Base-by-base conservation (phyloP, 37 sponge, comb jelly and placozoan species). In the Geodia barretti region DNA sequence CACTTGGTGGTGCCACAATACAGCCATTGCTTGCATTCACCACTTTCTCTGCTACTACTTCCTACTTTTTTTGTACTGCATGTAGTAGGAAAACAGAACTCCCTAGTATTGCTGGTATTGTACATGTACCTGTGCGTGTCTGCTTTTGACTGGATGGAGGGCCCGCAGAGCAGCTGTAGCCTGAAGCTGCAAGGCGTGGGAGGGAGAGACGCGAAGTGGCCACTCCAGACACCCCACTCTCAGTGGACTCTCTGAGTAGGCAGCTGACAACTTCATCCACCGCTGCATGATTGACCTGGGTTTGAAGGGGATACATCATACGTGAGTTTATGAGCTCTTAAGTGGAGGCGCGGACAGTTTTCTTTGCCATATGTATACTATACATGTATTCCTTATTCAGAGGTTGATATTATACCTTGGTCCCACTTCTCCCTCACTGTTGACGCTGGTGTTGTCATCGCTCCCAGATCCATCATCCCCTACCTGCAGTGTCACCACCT, bases 201-300 rank as follows among this genome's bases (percentile, higher is more conserved):
- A 29, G 2, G 93, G 87, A 41, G 93, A 89, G 61, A 92, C 61
- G 8, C 78, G 42, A 29, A 92, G 83, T 0, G 96, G 96, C 96
- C 96, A 95, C 67, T 90, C 93, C 33, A 95, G 83, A 41, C 93
- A 87, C 9, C 92, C 77, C 28, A 95, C 96, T 30, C 96, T 75
- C 29, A 95, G 74, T 11, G 92, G 93, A 75, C 88, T 90, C 84
- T 95, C 96, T 34, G 93, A 83, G 63, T 92, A 95, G 2, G 96
- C 93, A 62, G 96, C 89, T n/a, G 96, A 81, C 19, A 89, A 81
- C 83, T 92, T 92, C 74, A 91, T 33, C 95, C 94, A 94, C 4
- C 91, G 77, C 39, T 83, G 92, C 32, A 83, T 68, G 61, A 58
- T 70, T 38, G 87, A 85, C 79, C 89, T 90, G 74, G 8, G 4